Conservation (phyloP, 2,888 invertebrate genomes). For the Carabus problematicus region DNA sequence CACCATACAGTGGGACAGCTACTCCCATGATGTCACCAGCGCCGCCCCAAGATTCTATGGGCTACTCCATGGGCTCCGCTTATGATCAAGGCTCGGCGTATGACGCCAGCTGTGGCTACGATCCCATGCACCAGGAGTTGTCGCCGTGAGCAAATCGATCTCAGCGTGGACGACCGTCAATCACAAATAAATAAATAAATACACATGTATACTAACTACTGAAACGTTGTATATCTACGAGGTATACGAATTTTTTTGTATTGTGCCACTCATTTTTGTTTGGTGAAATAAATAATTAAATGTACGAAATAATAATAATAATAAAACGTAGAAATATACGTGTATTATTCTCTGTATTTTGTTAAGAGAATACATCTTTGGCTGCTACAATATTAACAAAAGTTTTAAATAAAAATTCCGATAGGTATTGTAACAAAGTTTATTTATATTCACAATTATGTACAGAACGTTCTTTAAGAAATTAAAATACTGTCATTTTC, state of each 20-base stretch:
- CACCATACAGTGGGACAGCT: conserved; percentile 84
- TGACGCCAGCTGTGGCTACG: conserved; percentile 90
- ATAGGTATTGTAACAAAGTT: conserved; percentile 4
- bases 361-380: conserved; percentile 35
- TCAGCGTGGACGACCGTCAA: conserved; percentile 9
- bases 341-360: conserved; percentile 31
- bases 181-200: conserved; percentile 16
- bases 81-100: conserved; percentile 89
- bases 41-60: conserved; percentile 91
- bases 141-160: conserved; percentile 61
- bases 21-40: conserved; percentile 96
- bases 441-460: conserved; percentile 2
- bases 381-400: conserved; percentile 35
- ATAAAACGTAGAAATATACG: conserved; percentile 1
- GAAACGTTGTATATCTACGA: conserved; percentile 37
- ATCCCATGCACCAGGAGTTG: conserved; percentile 90
- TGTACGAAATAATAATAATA: conserved; percentile 24
- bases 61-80: conserved; percentile 91
- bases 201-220: conserved; percentile 41
- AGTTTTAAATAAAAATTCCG: conserved; percentile 30
- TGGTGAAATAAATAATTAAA: conserved; percentile 29
- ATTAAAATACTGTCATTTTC: conserved; percentile 78
- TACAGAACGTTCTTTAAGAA: conserved; percentile 3
- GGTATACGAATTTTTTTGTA: conserved; percentile 43
- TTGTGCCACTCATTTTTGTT: conserved; percentile 41